These are phyloP conservation scores for Clivina fossor DNA, from an alignment of 2,888 invertebrate species.

Conservation along the genomic window DNA sequence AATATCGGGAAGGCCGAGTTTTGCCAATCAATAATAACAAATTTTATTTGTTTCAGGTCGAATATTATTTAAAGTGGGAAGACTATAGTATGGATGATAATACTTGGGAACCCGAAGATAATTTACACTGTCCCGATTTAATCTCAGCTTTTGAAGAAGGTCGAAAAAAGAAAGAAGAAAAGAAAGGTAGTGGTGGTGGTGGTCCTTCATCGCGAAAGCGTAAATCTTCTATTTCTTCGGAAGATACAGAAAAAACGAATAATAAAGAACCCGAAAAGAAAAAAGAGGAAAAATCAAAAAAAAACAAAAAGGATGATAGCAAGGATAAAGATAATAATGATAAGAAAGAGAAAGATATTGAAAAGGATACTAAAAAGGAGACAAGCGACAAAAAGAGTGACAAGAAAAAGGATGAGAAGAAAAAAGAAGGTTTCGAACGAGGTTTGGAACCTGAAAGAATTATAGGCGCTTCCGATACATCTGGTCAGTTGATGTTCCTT, in stretches of 20 bases:
- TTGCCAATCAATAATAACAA: too few species aligned
- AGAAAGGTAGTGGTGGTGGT: too few species aligned
- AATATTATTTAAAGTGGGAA: conserved; percentile 77
- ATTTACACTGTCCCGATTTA: conserved; percentile 81
- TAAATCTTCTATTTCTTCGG: conserved; percentile 32
- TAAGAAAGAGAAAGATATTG: conserved; percentile 31
- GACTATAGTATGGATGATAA: conserved; percentile 79
- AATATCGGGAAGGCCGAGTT: too few species aligned
- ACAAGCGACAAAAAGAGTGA: conserved; percentile 37
- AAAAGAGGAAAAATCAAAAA: conserved; percentile 31
- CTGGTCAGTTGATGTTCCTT: conserved; percentile 84
- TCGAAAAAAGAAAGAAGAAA: conserved; percentile 49
- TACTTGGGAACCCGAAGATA: conserved; percentile 90
- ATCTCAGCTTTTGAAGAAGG: conserved; percentile 76
- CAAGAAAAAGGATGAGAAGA: conserved; percentile 44
- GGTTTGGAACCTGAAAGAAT: conserved; percentile 84
- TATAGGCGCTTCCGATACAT: conserved; percentile 79
- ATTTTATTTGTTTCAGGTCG: conserved; percentile 61
- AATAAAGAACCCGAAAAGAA: conserved; percentile 35
- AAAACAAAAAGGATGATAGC: conserved; percentile 33
- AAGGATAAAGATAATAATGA: conserved; percentile 30
- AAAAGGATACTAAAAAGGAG: conserved; percentile 41
- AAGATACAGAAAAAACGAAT: conserved; percentile 38
- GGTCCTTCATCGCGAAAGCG: conserved; percentile 34
- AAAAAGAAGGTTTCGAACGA: conserved; percentile 69